These are phyloP conservation scores for Drosophila nasuta DNA, from an alignment of 1,140 invertebrate genomes.

Conservation along the genomic window DNA sequence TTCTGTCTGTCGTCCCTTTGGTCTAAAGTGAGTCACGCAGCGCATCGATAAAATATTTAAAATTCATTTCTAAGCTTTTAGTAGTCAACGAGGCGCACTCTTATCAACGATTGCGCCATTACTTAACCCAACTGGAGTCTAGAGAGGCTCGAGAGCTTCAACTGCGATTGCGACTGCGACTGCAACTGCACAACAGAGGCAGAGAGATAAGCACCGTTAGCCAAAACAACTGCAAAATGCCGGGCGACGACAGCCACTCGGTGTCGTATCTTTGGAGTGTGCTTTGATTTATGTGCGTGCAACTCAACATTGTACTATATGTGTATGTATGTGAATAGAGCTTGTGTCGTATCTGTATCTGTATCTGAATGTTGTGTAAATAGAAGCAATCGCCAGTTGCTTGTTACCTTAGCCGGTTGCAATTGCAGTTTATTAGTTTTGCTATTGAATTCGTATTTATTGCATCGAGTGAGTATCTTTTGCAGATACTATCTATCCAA, in stretches of 20 bases:
- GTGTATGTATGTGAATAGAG: conserved; percentile 47
- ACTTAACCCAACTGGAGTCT: conserved; percentile 13
- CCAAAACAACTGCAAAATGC: conserved; percentile 37
- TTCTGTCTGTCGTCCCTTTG: conserved; percentile 21
- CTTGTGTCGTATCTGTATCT: too few relatives aligned
- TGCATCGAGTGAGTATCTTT: conserved; percentile 25
- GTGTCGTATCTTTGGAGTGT: conserved; percentile 54
- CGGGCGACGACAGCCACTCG: conserved; percentile 26
- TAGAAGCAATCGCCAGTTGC: conserved; percentile 29
- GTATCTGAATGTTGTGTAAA: too few relatives aligned
- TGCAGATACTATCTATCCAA: background rate
- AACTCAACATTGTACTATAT: conserved; percentile 12
- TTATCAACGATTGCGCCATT: conserved; percentile 37
- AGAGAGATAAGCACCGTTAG: conserved; percentile 31
- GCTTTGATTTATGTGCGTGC: conserved; percentile 76
- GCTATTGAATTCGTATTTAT: conserved; percentile 71
- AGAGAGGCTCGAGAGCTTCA: background rate
- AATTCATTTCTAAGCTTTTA: conserved; percentile 82
- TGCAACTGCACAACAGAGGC: conserved; percentile 2
- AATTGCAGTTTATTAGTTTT: conserved; percentile 79
- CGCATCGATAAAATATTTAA: conserved; percentile 81
- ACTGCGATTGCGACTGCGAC: background rate
- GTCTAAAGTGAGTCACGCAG: conserved; percentile 75
- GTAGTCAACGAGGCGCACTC: conserved; percentile 42
- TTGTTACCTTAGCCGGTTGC: conserved; percentile 57